phyloP scores from a whole-genome alignment of 2,888 invertebrate species.

The Chymomyza procnemis region DNA sequence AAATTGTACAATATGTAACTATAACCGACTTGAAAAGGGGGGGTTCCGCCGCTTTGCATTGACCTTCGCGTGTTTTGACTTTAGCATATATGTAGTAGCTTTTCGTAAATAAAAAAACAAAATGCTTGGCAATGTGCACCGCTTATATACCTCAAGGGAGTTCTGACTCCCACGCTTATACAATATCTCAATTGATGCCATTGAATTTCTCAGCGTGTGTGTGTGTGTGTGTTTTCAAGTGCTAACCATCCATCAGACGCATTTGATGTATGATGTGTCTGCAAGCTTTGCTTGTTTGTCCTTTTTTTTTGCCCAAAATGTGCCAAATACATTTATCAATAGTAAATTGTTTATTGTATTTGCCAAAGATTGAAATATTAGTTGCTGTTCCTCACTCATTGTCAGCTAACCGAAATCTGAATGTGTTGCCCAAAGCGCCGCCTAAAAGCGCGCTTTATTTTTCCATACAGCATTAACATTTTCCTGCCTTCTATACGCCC shows the following conservation, averaged over 20 bases:
- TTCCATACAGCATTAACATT: slow-evolving; percentile 14
- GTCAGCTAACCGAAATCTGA: not conserved
- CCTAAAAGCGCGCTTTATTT: not conserved
- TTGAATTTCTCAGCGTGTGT: not conserved
- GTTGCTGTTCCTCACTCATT: not conserved
- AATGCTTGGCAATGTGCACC: not conserved
- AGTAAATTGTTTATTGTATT: slow-evolving; percentile 30
- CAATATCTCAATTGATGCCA: slow-evolving; percentile 33
- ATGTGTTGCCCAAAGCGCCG: not conserved
- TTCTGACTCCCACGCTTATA: slow-evolving; percentile 12
- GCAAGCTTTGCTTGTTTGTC: slow-evolving; percentile 8
- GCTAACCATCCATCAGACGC: slow-evolving; percentile 43
- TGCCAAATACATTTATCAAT: slow-evolving; percentile 65
- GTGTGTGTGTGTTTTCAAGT: not conserved
- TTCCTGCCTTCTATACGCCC: slow-evolving; percentile 18
- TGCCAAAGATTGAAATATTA: slow-evolving; percentile 50
- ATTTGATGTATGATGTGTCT: slow-evolving; percentile 68
- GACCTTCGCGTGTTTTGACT: slow-evolving; percentile 59
- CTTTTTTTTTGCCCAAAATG: slow-evolving; percentile 4
- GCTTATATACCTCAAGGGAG: slow-evolving; percentile 15
- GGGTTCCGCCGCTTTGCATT: slow-evolving; percentile 50
- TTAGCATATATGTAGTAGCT: slow-evolving; percentile 1
- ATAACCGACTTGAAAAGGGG: slow-evolving; percentile 52
- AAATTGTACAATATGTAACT: slow-evolving; percentile 20
- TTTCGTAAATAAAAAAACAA: not conserved